Conservation (phyloP, 2,113 vertebrate genomes). For the Cynocephalus volans region DNA sequence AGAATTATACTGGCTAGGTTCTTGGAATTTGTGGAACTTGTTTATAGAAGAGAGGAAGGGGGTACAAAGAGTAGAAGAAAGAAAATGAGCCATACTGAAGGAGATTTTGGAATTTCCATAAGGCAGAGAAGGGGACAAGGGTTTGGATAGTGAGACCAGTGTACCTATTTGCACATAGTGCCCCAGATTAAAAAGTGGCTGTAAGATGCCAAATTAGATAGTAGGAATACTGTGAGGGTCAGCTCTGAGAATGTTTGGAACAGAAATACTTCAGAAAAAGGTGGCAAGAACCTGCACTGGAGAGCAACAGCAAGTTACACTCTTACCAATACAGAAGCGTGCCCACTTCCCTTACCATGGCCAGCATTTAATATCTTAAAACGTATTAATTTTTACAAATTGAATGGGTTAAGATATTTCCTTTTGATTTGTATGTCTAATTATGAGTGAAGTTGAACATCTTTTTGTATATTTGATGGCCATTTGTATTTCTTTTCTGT, state of each 20-base stretch:
- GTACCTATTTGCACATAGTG: not conserved
- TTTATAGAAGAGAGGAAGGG: not conserved
- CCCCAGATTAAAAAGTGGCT: constrained; percentile 21
- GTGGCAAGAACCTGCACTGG: not conserved
- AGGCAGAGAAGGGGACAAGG: not conserved
- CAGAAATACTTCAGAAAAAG: not conserved
- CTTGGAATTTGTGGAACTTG: constrained; percentile 27
- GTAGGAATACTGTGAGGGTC: not conserved
- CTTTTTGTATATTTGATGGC: constrained; percentile 13
- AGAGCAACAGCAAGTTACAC: constrained; percentile 15
- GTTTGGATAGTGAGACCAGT: not conserved
- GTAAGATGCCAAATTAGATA: not conserved
- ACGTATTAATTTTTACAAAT: not conserved
- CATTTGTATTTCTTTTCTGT: constrained; percentile 18
- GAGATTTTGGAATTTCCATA: constrained; percentile 1
- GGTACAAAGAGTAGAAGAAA: not conserved
- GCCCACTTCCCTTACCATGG: not conserved
- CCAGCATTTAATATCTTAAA: not conserved
- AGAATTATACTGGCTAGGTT: not conserved
- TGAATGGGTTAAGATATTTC: not conserved
- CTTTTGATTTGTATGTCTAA: constrained; percentile 3
- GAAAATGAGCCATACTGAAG: not conserved
- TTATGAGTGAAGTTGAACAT: constrained; percentile 17
- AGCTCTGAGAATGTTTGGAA: constrained; percentile 11
- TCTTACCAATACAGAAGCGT: not conserved